These are phyloP conservation scores for Orthosia gracilis DNA, from an alignment of 2,888 invertebrate genomes.

Conservation along the genomic window DNA sequence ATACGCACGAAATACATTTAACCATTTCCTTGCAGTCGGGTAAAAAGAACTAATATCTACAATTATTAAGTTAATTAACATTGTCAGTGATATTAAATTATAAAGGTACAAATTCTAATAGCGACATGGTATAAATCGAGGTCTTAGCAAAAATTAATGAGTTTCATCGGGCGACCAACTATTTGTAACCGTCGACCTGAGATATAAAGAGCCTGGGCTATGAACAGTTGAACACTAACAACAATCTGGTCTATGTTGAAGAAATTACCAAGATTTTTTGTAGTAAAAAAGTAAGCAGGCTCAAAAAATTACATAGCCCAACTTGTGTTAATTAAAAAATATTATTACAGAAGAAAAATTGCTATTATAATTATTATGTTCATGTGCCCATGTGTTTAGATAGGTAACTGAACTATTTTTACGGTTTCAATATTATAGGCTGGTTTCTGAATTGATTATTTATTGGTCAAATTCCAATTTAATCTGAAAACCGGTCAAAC, in stretches of 20 bases:
- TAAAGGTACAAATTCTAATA: not conserved
- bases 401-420: no score
- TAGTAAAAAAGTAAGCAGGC: not conserved
- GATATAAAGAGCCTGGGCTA: conserved; percentile 6
- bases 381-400: no score
- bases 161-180: not conserved
- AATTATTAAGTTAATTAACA: not conserved
- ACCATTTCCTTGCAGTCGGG: no score
- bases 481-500: no score
- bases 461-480: no score
- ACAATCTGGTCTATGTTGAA: not conserved
- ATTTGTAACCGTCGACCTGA: conserved; percentile 8
- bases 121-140: not conserved
- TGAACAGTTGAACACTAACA: not conserved
- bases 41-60: not conserved
- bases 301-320: no score
- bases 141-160: conserved; percentile 24
- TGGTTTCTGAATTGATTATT: no score
- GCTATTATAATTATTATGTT: no score
- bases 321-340: no score
- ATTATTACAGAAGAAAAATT: no score
- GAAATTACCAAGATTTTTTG: conserved; percentile 2
- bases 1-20: no score
- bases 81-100: not conserved
- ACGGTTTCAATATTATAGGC: no score